These are phyloP conservation scores for Drosophila atroscutellata DNA, from an alignment of 2,888 invertebrate species.

Conservation along the genomic window DNA sequence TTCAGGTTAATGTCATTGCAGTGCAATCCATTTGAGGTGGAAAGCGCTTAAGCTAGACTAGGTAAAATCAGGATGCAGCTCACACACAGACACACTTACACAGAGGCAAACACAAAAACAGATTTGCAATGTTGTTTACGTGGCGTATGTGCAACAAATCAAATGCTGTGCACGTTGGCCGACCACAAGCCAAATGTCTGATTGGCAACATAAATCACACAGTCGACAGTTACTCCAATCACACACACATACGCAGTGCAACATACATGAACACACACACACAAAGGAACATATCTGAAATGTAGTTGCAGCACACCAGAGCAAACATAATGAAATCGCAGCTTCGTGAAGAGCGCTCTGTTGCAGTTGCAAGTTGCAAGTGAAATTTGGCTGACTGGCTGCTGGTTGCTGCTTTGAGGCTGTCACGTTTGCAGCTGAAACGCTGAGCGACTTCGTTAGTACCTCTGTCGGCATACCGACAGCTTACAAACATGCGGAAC, in stretches of 20 bases:
- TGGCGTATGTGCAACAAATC: conserved; percentile 78
- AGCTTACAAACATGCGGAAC: conserved; percentile 34
- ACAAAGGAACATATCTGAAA: conserved; percentile 11
- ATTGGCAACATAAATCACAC: conserved; percentile 79
- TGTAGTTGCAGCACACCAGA: conserved; percentile 41
- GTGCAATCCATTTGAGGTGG: conserved; percentile 21
- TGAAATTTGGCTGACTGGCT: conserved; percentile 28
- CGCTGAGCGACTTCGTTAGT: conserved; percentile 80
- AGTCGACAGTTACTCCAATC: conserved; percentile 20
- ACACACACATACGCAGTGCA: conserved; percentile 10
- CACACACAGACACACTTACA: conserved; percentile 1
- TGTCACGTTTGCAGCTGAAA: conserved; percentile 60
- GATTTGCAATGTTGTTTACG: conserved; percentile 76
- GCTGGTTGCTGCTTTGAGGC: conserved; percentile 39
- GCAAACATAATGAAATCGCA: conserved; percentile 71
- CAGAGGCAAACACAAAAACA: conserved; percentile 24
- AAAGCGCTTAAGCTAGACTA: conserved; percentile 4
- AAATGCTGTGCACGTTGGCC: conserved; percentile 47
- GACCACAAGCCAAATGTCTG: conserved; percentile 73
- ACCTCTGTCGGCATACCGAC: conserved; percentile 30
- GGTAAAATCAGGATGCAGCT: conserved; percentile 2
- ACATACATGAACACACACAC: conserved; percentile 4
- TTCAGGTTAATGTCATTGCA: conserved; percentile 13
- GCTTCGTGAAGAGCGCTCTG: conserved; percentile 43
- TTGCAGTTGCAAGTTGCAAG: conserved; percentile 59